These are phyloP conservation scores for Araneus ventricosus DNA, from an alignment of 1,140 invertebrate genomes.

Conservation along the genomic window DNA sequence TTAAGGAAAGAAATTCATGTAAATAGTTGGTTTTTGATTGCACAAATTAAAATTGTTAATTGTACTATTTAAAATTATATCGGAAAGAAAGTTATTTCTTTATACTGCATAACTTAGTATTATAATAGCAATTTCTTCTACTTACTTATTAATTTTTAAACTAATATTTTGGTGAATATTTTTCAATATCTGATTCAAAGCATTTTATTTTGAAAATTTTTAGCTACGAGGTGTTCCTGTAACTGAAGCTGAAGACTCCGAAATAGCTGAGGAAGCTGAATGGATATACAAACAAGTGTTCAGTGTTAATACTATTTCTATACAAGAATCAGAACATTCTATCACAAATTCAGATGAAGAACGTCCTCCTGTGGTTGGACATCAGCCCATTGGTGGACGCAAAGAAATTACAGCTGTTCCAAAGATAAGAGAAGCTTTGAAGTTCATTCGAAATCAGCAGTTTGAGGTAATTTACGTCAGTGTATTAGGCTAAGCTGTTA, in stretches of 20 bases:
- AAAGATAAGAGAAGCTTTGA: constrained; percentile 96
- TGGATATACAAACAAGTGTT: constrained; percentile 99
- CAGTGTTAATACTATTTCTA: constrained; percentile 89
- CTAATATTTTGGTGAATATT: neutral
- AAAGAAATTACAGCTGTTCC: constrained; percentile 85
- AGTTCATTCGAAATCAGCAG: constrained; percentile 97
- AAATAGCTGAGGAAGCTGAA: constrained; percentile 95
- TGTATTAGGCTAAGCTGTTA: too few species aligned
- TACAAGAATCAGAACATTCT: constrained; percentile 81
- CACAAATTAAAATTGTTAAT: too few species aligned
- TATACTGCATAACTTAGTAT: too few species aligned
- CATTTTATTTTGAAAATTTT: constrained; percentile 82
- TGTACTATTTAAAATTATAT: too few species aligned
- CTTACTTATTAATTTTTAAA: neutral
- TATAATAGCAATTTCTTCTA: too few species aligned
- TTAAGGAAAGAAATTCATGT: too few species aligned
- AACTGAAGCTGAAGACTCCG: constrained; percentile 89
- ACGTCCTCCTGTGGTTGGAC: neutral
- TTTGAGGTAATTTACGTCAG: constrained; percentile 84
- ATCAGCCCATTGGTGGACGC: constrained; percentile 76
- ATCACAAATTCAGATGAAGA: neutral
- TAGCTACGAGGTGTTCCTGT: constrained; percentile 92
- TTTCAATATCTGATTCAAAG: neutral
- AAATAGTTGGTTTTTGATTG: too few species aligned
- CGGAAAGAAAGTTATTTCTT: too few species aligned